A percentile compares a stretch with the other conserved stretches of the same genome.
phyloP scores from a whole-genome alignment of 2,797 vertebrate genomes.

The Sardinella longiceps region DNA sequence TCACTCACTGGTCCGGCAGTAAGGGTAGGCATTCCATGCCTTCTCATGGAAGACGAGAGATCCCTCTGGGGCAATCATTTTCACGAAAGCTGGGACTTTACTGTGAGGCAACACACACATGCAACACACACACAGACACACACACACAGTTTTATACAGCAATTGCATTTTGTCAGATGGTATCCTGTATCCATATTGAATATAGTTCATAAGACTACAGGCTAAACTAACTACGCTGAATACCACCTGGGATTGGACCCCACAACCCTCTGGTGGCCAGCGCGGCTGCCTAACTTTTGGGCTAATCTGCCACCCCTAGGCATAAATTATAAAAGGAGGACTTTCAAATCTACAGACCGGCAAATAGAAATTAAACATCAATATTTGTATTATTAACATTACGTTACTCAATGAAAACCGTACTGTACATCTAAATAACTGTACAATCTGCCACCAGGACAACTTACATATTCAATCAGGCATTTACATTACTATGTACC shows the following conservation, averaged over 20 bases:
- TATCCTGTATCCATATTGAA: background rate
- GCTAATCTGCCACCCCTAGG: slow-evolving; percentile 22
- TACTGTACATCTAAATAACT: no score
- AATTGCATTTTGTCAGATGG: background rate
- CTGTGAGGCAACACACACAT: slow-evolving; percentile 62
- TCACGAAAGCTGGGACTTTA: slow-evolving; percentile 89
- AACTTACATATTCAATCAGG: no score
- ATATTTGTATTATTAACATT: background rate
- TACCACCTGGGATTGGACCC: slow-evolving; percentile 18
- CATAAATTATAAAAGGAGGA: slow-evolving; percentile 19
- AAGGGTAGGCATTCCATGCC: slow-evolving; percentile 96
- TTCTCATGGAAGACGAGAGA: slow-evolving; percentile 92
- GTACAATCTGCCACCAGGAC: no score
- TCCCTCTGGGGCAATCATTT: slow-evolving; percentile 86
- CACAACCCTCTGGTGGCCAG: background rate
- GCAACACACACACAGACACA: background rate
- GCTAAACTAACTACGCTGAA: background rate
- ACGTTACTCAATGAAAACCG: background rate
- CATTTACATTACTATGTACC: no score
- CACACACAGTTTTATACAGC: background rate
- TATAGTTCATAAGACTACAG: background rate
- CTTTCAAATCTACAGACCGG: background rate
- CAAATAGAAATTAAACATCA: background rate
- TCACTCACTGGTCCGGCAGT: slow-evolving; percentile 90
- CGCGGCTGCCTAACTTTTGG: slow-evolving; percentile 1